Evolutionary conservation across 2,113 vertebrate genomes (phyloP).

Genomic region (Sisor rabdophorus): DNA sequence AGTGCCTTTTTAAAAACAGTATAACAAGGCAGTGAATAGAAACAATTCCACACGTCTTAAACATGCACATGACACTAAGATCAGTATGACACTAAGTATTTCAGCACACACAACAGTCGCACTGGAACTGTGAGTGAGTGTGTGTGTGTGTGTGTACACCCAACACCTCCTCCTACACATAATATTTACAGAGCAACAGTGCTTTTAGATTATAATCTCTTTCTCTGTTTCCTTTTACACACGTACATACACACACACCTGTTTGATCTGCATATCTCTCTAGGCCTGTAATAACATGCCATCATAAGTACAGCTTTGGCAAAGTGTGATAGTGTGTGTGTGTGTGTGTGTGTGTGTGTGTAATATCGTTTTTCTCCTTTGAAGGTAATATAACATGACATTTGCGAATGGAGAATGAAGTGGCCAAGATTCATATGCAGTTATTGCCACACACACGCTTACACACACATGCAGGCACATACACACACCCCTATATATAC

Average conservation of each 20-base stretch:
- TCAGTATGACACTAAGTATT: neutral
- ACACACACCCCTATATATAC: neutral
- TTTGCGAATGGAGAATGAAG: constrained; percentile 43
- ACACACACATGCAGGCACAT: constrained; percentile 17
- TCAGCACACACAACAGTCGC: neutral
- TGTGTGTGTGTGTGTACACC: constrained; percentile 2
- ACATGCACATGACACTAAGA: neutral
- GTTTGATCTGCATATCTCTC: constrained; percentile 36
- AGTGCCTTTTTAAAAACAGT: neutral
- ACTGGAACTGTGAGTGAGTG: neutral
- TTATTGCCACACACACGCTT: constrained; percentile 36
- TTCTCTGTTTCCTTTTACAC: constrained; percentile 8
- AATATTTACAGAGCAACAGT: constrained; percentile 41
- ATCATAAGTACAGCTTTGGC: constrained; percentile 34
- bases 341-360: constrained; percentile 31
- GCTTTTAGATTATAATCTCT: constrained; percentile 21
- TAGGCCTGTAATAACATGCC: constrained; percentile 47
- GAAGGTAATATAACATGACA: constrained; percentile 50
- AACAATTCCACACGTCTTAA: constrained; percentile 1
- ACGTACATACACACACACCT: constrained; percentile 43
- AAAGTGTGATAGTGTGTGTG: constrained; percentile 11
- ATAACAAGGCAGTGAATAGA: neutral
- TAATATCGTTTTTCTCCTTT: constrained; percentile 39
- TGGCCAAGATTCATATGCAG: constrained; percentile 46
- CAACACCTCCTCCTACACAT: constrained; percentile 6